Conservation (phyloP, 1,140 invertebrate species). For the Macrobrachium nipponense region DNA sequence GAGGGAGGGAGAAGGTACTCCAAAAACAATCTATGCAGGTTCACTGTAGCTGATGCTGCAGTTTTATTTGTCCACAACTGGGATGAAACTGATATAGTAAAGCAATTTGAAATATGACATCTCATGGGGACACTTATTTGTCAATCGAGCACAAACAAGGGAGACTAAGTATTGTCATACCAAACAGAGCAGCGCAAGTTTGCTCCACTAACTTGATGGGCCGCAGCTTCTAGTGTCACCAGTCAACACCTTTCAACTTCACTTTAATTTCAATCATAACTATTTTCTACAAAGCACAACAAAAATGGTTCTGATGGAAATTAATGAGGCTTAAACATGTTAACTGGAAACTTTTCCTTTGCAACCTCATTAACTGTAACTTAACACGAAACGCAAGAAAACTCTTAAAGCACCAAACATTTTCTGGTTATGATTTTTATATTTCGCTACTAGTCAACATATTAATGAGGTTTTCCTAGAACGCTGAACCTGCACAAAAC, state of each 20-base stretch:
- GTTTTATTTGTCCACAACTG: neutral
- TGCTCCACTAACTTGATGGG: conserved; percentile 52
- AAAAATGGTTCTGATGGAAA: conserved; percentile 38
- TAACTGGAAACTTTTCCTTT: conserved; percentile 31
- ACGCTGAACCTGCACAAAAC: conserved; percentile 32
- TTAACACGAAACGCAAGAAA: neutral
- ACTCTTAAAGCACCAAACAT: neutral
- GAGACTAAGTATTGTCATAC: conserved; percentile 2
- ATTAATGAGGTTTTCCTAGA: conserved; percentile 46
- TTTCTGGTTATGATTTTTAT: neutral
- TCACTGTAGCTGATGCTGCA: conserved; percentile 28
- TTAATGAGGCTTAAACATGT: conserved; percentile 31
- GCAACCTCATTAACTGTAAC: conserved; percentile 47
- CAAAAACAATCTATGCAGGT: conserved; percentile 29
- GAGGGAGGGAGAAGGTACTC: too few species aligned
- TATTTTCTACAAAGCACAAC: conserved; percentile 25
- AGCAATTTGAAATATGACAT: conserved; percentile 10
- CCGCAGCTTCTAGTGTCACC: conserved; percentile 39
- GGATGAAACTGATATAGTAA: neutral
- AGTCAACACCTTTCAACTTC: conserved; percentile 26
- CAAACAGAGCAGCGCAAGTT: conserved; percentile 26
- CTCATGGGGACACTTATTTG: conserved; percentile 26
- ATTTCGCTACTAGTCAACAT: conserved; percentile 21
- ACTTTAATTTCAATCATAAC: conserved; percentile 20
- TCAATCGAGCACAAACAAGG: conserved; percentile 21